Conservation (phyloP, 2,797 vertebrate species). For the Netta rufina region DNA sequence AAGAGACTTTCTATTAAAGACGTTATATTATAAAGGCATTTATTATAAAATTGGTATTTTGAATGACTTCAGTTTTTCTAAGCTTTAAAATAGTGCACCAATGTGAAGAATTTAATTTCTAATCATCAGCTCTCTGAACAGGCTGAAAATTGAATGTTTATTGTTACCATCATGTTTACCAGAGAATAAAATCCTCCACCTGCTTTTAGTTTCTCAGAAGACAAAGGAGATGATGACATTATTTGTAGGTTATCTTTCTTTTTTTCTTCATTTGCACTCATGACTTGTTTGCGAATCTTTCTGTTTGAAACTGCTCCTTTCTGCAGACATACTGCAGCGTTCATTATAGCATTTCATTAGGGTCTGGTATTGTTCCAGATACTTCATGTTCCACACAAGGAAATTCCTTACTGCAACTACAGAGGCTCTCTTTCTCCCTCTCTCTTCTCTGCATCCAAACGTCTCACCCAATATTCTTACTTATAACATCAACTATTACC, state of each 20-base stretch:
- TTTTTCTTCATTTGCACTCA: rapidly evolving
- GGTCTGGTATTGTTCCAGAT: background rate
- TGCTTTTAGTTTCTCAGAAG: background rate
- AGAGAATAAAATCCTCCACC: background rate
- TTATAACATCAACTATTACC: background rate
- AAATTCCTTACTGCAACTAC: background rate
- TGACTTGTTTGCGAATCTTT: background rate
- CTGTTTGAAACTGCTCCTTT: background rate
- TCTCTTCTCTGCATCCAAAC: background rate
- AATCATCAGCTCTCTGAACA: background rate
- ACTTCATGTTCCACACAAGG: background rate
- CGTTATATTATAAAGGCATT: background rate
- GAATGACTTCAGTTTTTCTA: background rate
- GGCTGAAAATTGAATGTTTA: background rate
- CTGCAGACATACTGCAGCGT: too few relatives aligned
- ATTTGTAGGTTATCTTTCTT: background rate
- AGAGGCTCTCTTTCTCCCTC: background rate
- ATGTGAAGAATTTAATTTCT: background rate
- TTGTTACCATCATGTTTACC: background rate
- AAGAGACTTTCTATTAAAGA: background rate
- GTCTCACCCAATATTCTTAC: background rate
- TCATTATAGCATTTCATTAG: background rate
- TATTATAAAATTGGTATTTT: background rate
- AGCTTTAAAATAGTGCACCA: background rate
- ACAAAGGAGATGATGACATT: background rate